phyloP scores from a whole-genome alignment of 1,140 invertebrate species.

The Nasonia vitripennis region DNA sequence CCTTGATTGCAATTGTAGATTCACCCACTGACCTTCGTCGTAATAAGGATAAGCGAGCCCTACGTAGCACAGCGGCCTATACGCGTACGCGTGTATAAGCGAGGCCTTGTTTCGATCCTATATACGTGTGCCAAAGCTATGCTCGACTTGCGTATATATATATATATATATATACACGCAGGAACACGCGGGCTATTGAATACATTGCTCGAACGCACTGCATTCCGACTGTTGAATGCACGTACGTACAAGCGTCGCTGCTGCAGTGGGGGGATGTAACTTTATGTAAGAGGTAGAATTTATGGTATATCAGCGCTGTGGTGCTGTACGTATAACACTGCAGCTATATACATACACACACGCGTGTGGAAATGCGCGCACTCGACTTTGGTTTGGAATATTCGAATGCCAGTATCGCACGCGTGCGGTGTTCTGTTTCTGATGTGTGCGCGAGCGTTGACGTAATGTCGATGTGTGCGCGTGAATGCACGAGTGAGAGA shows the following conservation, averaged over 20 bases:
- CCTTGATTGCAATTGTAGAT: neutral
- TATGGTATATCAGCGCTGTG: neutral
- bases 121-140: too few relatives aligned
- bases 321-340: too few relatives aligned
- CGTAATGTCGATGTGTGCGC: neutral
- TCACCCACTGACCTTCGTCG: conserved; percentile 10
- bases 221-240: neutral
- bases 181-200: conserved; percentile 28
- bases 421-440: neutral
- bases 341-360: too few relatives aligned
- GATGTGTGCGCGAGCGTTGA: neutral
- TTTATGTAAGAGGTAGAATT: neutral
- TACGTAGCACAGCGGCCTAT: neutral
- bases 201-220: neutral
- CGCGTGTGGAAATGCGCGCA: neutral
- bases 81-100: too few relatives aligned
- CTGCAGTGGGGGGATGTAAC: neutral
- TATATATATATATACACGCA: neutral
- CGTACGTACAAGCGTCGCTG: neutral
- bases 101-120: neutral
- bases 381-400: neutral
- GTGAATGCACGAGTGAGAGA: neutral
- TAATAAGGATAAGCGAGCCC: neutral
- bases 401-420: neutral
- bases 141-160: neutral